Evolutionary conservation across 2,113 vertebrate genomes (phyloP).

Genomic region (Ophthalmolycus amberensis): DNA sequence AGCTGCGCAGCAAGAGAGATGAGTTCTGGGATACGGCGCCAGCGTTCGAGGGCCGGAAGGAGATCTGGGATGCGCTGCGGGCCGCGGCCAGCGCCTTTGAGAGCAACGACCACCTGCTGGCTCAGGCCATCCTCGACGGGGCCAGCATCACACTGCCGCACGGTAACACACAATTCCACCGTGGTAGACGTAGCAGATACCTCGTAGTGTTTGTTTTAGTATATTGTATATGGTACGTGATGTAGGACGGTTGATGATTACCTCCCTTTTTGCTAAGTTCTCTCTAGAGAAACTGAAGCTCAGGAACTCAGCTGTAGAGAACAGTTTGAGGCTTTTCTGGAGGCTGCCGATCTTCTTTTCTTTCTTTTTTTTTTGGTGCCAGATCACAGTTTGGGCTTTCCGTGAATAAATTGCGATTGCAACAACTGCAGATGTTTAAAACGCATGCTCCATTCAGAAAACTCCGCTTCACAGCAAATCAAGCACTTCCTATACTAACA

Average conservation of each 20-base stretch:
- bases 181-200: not conserved
- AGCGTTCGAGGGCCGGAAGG: slow-evolving; percentile 96
- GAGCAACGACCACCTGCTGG: slow-evolving; percentile 95
- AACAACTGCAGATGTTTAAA: not conserved
- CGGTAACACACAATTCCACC: slow-evolving; percentile 80
- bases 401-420: not conserved
- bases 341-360: not conserved
- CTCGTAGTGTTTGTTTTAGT: not conserved
- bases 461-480: not conserved
- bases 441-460: not conserved
- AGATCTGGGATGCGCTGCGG: slow-evolving; percentile 98
- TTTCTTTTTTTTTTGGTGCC: not conserved
- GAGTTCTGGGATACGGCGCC: slow-evolving; percentile 99
- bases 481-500: not conserved
- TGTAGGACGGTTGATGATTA: slow-evolving; percentile 13
- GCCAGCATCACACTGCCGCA: slow-evolving; percentile 97
- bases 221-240: not conserved
- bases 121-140: slow-evolving; percentile 97
- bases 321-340: not conserved
- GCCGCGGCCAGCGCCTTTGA: slow-evolving; percentile 96
- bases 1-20: slow-evolving; percentile 96
- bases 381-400: not conserved
- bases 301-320: not conserved
- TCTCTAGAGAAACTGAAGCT: not conserved
- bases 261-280: not conserved